Evolutionary conservation across 2,888 invertebrate species (phyloP), one percentile per base, ranked within the genome.

Genomic region (Laspeyria flexula): DNA sequence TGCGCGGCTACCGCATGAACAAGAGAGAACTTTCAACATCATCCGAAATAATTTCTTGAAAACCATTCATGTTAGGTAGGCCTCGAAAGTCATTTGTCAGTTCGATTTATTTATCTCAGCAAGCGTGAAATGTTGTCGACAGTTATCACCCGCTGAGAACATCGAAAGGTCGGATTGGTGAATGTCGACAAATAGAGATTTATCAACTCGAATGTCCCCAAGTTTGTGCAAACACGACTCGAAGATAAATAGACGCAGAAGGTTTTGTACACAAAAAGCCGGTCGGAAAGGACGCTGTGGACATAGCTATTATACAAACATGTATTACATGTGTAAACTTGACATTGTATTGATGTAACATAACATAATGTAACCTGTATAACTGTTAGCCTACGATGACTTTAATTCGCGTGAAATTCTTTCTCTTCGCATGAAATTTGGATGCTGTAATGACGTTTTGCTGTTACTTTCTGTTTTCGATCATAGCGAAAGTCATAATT

Each of bases 181-280:
- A 88, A 83, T 83, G 77, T 75, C 55, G 77, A 83, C 82, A 88
- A 86, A 86, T 84, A 76, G 79, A 82, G 80, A 85, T 87, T 85
- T 81, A 85, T 88, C 85, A 82, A 78, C 61, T 58, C 68, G 80
- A 86, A 85, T 65, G 71, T 73, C 71, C 60, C 70, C 68, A 73
- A 73, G 76, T 75, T 88, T 86, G 80, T 85, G 81, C 82, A 88
- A 87, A 88, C 85, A 88, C 53, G 61, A 55, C 60, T 60, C 60
- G 60, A 73, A 79, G 72, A 73, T 71, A 86, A 83, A 85, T 73
- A 85, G 61, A 78, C 71, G 70, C 60, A 63, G 68, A 73, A 73
- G 73, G 74, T 81, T 78, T 68, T 76, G 76, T 82, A 81, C 66
- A 80, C 80, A 80, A 52, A 73, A 61, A 73, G 64, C 71, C 73